These are phyloP conservation scores for Caretta caretta DNA, from an alignment of 2,113 vertebrate genomes.

Conservation along the genomic window DNA sequence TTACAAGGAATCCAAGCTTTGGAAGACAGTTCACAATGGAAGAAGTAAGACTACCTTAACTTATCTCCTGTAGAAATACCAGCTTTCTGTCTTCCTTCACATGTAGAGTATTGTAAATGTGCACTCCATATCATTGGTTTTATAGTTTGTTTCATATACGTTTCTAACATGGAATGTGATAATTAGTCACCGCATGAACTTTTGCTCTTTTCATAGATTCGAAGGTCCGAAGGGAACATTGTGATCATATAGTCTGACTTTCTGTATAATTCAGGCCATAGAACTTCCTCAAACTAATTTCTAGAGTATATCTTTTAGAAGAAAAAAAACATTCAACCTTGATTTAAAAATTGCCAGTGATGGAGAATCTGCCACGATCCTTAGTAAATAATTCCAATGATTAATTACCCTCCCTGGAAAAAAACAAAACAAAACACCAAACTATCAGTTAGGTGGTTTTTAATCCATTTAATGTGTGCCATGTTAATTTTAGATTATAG, in stretches of 20 bases:
- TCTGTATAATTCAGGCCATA: neutral
- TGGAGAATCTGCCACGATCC: neutral
- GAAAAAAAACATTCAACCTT: neutral
- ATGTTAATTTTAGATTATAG: no score
- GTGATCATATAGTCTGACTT: neutral
- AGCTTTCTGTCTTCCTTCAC: neutral
- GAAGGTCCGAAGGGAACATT: neutral
- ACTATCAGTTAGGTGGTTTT: no score
- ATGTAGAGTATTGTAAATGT: neutral
- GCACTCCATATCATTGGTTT: neutral
- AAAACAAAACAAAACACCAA: no score
- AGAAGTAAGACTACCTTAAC: neutral
- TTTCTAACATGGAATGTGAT: neutral
- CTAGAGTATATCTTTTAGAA: neutral
- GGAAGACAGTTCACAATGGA: neutral
- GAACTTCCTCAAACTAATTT: neutral
- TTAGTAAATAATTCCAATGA: neutral
- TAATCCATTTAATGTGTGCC: no score
- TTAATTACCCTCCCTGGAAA: neutral
- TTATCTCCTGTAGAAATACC: neutral
- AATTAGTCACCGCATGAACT: neutral
- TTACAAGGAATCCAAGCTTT: neutral
- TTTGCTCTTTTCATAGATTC: neutral
- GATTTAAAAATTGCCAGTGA: neutral
- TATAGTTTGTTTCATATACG: neutral